Conservation (phyloP, 2,888 invertebrate species). For the Thymelicus acteon region DNA sequence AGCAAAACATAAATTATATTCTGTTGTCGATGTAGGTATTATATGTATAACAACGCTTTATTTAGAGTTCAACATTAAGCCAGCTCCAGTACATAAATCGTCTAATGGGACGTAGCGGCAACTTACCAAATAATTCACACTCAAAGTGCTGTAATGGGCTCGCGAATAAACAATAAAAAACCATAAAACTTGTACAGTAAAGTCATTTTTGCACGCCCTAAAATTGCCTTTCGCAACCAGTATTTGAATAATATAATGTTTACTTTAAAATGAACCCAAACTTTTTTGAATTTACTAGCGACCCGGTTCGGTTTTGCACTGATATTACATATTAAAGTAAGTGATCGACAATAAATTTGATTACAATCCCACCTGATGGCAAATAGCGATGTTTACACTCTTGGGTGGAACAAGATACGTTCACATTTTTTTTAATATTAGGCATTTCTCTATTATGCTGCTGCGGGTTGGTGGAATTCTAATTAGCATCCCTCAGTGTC, state of each 20-base stretch:
- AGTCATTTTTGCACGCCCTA: conserved; percentile 63
- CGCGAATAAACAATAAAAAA: conserved; percentile 74
- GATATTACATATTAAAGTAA: too few relatives aligned
- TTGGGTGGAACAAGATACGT: too few relatives aligned
- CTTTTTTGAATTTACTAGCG: conserved; percentile 16
- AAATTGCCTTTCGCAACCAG: conserved; percentile 61
- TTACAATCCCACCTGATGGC: too few relatives aligned
- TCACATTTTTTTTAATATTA: too few relatives aligned
- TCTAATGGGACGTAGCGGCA: conserved; percentile 65
- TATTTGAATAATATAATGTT: conserved; percentile 42
- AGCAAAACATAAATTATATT: too few relatives aligned
- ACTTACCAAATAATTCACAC: conserved; percentile 78
- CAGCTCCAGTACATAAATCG: conserved; percentile 64
- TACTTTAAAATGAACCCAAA: conserved; percentile 31
- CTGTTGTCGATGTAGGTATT: not conserved
- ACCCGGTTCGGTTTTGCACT: not conserved
- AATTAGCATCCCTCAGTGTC: too few relatives aligned
- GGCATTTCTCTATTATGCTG: too few relatives aligned
- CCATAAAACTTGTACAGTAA: conserved; percentile 66
- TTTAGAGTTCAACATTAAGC: not conserved
- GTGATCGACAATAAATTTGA: too few relatives aligned
- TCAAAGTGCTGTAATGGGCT: conserved; percentile 69
- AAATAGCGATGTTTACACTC: too few relatives aligned
- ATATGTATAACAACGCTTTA: not conserved
- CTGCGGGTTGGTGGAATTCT: too few relatives aligned